phyloP scores from a whole-genome alignment of 2,797 vertebrate species.

The Alosa sapidissima region DNA sequence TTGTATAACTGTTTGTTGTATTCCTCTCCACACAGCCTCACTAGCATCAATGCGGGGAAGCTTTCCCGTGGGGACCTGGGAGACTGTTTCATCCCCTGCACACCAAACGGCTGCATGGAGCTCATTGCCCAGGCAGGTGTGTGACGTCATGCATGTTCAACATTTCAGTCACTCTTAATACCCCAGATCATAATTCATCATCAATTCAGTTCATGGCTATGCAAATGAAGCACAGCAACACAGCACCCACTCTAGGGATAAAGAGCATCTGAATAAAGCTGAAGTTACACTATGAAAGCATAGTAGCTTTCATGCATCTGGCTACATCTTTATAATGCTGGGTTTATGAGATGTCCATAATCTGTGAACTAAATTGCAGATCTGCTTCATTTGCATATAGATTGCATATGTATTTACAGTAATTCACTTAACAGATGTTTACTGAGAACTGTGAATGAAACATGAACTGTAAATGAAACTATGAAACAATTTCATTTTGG shows the following conservation, averaged over 20 bases:
- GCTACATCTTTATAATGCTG: neutral
- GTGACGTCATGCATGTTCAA: neutral
- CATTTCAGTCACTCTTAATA: neutral
- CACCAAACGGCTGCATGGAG: conserved; percentile 92
- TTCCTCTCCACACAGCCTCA: conserved; percentile 73
- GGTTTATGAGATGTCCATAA: neutral
- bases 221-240: neutral
- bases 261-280: neutral
- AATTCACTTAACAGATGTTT: conserved; percentile 1
- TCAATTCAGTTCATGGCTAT: neutral
- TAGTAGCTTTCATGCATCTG: neutral
- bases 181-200: neutral
- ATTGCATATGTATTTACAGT: neutral
- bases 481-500: neutral
- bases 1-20: no score
- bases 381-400: conserved; percentile 10
- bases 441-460: neutral
- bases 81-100: conserved; percentile 91
- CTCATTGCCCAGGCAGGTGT: conserved; percentile 90
- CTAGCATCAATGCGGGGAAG: conserved; percentile 87
- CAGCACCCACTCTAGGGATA: neutral
- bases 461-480: neutral
- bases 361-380: neutral
- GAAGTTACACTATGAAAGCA: neutral
- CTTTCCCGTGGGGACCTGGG: conserved; percentile 87